Percentiles rank a stretch among this genome's conserved stretches.
phyloP scores from a whole-genome alignment of 2,888 invertebrate species.

The Lypha dubia region DNA sequence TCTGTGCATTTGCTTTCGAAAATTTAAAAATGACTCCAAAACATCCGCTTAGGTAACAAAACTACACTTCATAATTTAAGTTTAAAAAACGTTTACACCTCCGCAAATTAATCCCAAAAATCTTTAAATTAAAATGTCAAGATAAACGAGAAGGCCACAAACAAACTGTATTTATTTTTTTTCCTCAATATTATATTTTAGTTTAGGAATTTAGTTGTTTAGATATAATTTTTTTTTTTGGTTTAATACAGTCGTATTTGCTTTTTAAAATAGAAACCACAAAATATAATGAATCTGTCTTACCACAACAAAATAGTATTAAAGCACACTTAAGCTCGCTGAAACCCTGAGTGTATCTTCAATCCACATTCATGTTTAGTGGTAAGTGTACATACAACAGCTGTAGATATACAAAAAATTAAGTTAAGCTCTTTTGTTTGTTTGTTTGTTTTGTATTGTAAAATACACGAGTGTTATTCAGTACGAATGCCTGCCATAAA shows the following conservation, averaged over 20 bases:
- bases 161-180: background rate
- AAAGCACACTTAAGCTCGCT: slow-evolving; percentile 7
- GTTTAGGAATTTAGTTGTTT: background rate
- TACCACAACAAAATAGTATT: slow-evolving; percentile 17
- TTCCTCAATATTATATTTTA: background rate
- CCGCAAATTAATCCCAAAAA: background rate
- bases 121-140: slow-evolving; percentile 19
- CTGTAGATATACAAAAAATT: slow-evolving; percentile 2
- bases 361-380: slow-evolving; percentile 10
- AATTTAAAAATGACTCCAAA: background rate
- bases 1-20: background rate
- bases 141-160: slow-evolving; percentile 6
- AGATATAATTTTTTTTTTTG: background rate
- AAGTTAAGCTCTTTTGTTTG: slow-evolving; percentile 4
- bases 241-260: background rate
- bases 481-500: slow-evolving; percentile 13
- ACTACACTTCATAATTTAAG: background rate
- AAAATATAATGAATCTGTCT: slow-evolving; percentile 24
- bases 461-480: background rate
- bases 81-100: background rate
- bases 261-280: slow-evolving; percentile 33
- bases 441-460: too few relatives aligned
- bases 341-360: slow-evolving; percentile 11
- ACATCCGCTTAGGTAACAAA: background rate
- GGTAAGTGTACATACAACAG: background rate